These are phyloP conservation scores for Eriosoma lanigerum DNA, from an alignment of 1,140 invertebrate species.

Conservation along the genomic window DNA sequence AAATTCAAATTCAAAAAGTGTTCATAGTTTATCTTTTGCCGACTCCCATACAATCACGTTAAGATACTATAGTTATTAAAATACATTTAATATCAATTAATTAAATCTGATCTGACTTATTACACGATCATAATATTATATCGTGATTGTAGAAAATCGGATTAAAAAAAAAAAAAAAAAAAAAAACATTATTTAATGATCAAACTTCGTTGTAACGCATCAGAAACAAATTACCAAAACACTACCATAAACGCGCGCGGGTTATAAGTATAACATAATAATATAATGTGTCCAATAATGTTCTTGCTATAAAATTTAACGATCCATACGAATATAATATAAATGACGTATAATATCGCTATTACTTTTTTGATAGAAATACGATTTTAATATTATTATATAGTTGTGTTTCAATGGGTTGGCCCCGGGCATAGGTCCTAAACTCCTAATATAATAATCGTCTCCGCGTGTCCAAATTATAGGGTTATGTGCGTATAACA, in stretches of 20 bases:
- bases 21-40: too few relatives aligned
- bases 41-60: too few relatives aligned
- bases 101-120: conserved; percentile 36
- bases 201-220: background rate
- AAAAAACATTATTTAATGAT: conserved; percentile 25
- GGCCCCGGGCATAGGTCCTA: conserved; percentile 26
- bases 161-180: too few relatives aligned
- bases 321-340: conserved; percentile 16
- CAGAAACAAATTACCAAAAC: conserved; percentile 28
- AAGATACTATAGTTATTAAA: background rate
- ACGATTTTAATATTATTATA: conserved; percentile 44
- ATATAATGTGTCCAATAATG: conserved; percentile 19
- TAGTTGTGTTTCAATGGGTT: conserved; percentile 11
- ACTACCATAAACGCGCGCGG: background rate
- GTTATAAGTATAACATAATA: conserved; percentile 2
- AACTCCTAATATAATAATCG: conserved; percentile 43
- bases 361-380: conserved; percentile 8
- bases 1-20: too few relatives aligned
- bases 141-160: background rate
- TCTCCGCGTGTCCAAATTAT: conserved; percentile 48
- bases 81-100: conserved; percentile 39
- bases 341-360: background rate
- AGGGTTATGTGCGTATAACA: conserved; percentile 29
- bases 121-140: background rate
- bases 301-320: conserved; percentile 27